Evolutionary conservation across 2,888 invertebrate species (phyloP).

Genomic region (Allygus modestus): DNA sequence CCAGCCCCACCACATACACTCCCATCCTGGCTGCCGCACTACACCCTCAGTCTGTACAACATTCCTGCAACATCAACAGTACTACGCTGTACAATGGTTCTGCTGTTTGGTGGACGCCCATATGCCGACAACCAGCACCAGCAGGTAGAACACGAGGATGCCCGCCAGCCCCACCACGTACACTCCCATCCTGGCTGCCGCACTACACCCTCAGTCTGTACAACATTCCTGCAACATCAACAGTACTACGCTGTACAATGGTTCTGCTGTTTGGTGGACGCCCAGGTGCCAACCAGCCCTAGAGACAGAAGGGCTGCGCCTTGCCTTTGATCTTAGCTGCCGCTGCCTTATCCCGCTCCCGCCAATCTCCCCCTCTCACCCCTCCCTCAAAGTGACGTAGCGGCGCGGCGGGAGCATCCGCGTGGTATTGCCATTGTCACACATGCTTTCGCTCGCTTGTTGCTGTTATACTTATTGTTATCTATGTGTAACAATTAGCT

Average conservation of each 20-base stretch:
- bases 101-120: conserved; percentile 81
- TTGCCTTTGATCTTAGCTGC: too few species aligned
- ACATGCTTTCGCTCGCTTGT: too few species aligned
- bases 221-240: not conserved
- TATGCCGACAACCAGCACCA: conserved; percentile 82
- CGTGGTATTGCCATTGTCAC: too few species aligned
- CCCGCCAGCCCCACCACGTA: conserved; percentile 81
- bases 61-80: not conserved
- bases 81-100: conserved; percentile 73
- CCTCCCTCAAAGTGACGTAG: too few species aligned
- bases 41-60: conserved; percentile 4
- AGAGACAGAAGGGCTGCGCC: too few species aligned
- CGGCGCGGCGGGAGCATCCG: too few species aligned
- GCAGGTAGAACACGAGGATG: conserved; percentile 82
- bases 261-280: too few species aligned
- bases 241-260: not conserved
- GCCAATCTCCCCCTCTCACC: too few species aligned
- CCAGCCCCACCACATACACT: conserved; percentile 79
- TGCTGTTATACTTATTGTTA: too few species aligned
- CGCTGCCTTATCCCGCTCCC: too few species aligned
- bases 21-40: conserved; percentile 70
- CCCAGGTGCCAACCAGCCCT: too few species aligned
- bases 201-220: not conserved
- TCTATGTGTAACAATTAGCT: too few species aligned
- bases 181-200: conserved; percentile 72